Conservation (phyloP, 2,113 vertebrate genomes). For the Burhinus bistriatus region DNA sequence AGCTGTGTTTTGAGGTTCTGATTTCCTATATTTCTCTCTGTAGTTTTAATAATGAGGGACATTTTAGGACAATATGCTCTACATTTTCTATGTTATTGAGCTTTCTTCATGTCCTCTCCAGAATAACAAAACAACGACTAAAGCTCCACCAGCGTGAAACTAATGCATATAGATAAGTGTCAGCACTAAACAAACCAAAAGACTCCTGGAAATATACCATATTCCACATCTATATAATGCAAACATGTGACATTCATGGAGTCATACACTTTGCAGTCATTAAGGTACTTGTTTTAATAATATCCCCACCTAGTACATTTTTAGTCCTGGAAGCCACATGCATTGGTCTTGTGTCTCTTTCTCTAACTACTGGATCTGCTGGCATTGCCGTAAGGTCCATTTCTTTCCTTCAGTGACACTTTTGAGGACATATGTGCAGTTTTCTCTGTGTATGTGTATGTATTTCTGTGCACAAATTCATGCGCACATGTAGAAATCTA, state of each 20-base stretch:
- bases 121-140: background rate
- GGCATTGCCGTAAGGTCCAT: background rate
- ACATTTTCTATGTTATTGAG: conserved; percentile 15
- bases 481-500: background rate
- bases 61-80: conserved; percentile 31
- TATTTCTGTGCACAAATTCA: background rate
- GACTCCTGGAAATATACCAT: background rate
- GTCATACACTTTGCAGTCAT: background rate
- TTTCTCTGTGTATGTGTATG: background rate
- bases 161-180: background rate
- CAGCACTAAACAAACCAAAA: background rate
- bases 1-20: conserved; percentile 76
- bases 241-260: background rate
- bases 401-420: background rate
- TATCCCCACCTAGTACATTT: background rate
- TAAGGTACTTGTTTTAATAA: background rate
- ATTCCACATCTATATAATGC: background rate
- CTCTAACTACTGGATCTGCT: background rate
- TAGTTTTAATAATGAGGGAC: conserved; percentile 36
- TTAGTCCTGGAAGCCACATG: background rate
- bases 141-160: background rate
- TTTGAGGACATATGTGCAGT: background rate
- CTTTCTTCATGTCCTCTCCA: background rate
- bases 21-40: conserved; percentile 73
- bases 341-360: background rate